Evolutionary conservation across 2,113 vertebrate species (phyloP).

Genomic region (Xiphophorus couchianus): DNA sequence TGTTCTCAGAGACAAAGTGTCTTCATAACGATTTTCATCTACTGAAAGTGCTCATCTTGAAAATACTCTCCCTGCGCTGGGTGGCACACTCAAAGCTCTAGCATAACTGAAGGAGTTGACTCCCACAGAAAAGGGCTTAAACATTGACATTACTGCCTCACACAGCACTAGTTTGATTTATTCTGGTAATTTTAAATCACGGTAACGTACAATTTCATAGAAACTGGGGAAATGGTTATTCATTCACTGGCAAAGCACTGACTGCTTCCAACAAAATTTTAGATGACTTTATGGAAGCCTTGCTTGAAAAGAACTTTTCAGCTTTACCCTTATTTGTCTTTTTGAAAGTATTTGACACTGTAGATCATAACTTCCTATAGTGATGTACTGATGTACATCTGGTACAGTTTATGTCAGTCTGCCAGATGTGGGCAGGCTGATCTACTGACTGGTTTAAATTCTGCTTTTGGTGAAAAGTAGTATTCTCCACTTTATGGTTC

Average conservation of each 20-base stretch:
- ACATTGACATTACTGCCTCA: not conserved
- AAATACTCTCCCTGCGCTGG: constrained; percentile 17
- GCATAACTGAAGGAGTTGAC: constrained; percentile 13
- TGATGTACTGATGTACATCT: too few species aligned
- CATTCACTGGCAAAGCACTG: not conserved
- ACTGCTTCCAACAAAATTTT: not conserved
- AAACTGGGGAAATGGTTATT: not conserved
- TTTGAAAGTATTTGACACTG: not conserved
- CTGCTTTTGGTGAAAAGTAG: too few species aligned
- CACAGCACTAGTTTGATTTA: not conserved
- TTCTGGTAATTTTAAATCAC: not conserved
- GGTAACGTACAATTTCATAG: not conserved
- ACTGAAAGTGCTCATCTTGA: constrained; percentile 35
- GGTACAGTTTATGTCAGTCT: too few species aligned
- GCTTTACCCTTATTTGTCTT: not conserved
- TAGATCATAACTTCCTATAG: not conserved
- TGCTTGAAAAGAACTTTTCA: not conserved
- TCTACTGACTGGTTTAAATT: not conserved
- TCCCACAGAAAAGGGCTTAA: not conserved
- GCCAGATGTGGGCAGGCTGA: not conserved
- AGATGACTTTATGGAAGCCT: not conserved
- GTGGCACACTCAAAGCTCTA: constrained; percentile 34
- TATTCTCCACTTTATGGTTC: not conserved
- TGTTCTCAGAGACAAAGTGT: constrained; percentile 57
- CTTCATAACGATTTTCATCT: constrained; percentile 51